Percentiles rank a stretch among this genome's conserved stretches.
Evolutionary conservation across 2,888 invertebrate genomes (phyloP).

Genomic region (Agriopis marginaria): DNA sequence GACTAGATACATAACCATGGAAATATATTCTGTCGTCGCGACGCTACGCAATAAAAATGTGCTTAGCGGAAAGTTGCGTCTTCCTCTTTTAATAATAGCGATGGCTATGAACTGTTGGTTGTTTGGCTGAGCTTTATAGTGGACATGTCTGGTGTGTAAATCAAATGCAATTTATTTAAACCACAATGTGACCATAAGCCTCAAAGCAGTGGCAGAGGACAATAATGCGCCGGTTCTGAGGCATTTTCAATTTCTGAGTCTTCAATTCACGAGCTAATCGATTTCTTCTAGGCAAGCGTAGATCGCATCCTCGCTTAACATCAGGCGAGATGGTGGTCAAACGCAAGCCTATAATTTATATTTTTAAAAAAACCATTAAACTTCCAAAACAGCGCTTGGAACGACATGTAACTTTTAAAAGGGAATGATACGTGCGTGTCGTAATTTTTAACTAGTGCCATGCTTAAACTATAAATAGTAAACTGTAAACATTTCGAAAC

Average conservation of each 20-base stretch:
- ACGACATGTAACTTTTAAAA: slow-evolving; percentile 4
- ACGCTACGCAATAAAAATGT: slow-evolving; percentile 58
- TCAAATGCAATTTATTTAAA: not conserved
- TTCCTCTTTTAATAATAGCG: slow-evolving; percentile 47
- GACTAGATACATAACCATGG: slow-evolving; percentile 17
- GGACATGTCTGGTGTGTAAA: slow-evolving; percentile 4
- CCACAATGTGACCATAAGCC: not conserved
- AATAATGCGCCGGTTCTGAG: no score
- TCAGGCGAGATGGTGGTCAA: no score
- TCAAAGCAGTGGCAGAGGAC: no score
- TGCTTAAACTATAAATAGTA: slow-evolving; percentile 31
- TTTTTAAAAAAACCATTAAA: no score
- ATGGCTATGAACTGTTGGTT: slow-evolving; percentile 37
- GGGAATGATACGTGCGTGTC: not conserved
- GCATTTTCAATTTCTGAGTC: no score
- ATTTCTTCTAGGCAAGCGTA: no score
- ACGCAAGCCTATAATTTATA: not conserved
- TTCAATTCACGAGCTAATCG: no score
- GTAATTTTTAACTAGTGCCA: slow-evolving; percentile 23
- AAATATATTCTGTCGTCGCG: slow-evolving; percentile 50
- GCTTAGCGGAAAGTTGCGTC: slow-evolving; percentile 44
- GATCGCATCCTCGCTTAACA: no score
- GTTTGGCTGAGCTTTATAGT: slow-evolving; percentile 14
- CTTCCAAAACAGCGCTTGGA: no score
- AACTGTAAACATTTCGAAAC: slow-evolving; percentile 34